These are phyloP conservation scores for Cyaniris semiargus DNA, from an alignment of 2,888 invertebrate species.

Conservation along the genomic window DNA sequence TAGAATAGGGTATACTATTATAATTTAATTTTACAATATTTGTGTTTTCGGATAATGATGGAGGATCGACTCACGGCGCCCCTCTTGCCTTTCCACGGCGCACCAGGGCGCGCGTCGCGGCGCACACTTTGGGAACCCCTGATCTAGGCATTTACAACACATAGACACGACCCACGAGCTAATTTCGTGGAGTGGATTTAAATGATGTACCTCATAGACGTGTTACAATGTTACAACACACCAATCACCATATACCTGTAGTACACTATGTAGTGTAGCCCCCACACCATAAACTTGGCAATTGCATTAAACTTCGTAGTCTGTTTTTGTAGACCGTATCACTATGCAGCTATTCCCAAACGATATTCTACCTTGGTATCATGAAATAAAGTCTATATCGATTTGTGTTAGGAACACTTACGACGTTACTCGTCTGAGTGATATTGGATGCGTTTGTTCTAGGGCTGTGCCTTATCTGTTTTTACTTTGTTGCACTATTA, in stretches of 20 bases:
- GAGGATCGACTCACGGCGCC: too few species aligned
- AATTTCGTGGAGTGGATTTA: conserved; percentile 14
- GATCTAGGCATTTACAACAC: background rate
- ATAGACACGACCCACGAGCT: background rate
- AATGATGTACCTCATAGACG: background rate
- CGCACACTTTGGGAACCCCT: too few species aligned
- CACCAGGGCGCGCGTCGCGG: too few species aligned
- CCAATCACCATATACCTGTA: background rate
- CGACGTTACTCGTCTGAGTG: conserved; percentile 13
- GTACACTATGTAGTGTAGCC: background rate
- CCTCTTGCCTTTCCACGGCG: too few species aligned
- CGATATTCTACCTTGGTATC: background rate
- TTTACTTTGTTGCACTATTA: conserved; percentile 17
- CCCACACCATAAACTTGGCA: conserved; percentile 39
- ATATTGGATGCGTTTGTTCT: conserved; percentile 34
- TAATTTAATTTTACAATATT: too few species aligned
- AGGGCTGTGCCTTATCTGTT: conserved; percentile 23
- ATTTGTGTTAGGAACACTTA: background rate
- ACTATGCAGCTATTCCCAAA: background rate
- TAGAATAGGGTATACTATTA: too few species aligned
- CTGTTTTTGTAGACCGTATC: conserved; percentile 32
- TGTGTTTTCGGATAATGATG: too few species aligned
- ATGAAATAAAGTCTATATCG: background rate
- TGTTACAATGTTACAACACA: conserved; percentile 13
- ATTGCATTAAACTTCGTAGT: conserved; percentile 39